phyloP scores from a whole-genome alignment of 1,140 invertebrate genomes.

The Leptopilina boulardi region DNA sequence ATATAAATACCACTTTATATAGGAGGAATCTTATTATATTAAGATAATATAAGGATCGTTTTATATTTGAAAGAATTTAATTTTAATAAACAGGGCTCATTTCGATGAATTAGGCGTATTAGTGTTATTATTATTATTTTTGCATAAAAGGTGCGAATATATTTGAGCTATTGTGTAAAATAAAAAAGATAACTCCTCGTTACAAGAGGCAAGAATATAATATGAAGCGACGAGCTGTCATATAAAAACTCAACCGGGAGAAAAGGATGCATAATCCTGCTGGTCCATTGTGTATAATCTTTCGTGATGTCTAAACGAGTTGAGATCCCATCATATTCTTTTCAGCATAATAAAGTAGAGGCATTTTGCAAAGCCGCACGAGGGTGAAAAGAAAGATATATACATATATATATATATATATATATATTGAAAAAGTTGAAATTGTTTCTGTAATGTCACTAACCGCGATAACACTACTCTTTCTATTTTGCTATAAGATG shows the following conservation, averaged over 20 bases:
- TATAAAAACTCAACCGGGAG: not conserved
- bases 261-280: conserved; percentile 17
- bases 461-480: not conserved
- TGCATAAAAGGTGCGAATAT: not conserved
- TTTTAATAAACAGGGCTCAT: no score
- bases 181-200: not conserved
- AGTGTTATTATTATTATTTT: no score
- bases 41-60: no score
- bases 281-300: conserved; percentile 13
- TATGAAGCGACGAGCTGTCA: not conserved
- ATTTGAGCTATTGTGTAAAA: not conserved
- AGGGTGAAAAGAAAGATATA: not conserved
- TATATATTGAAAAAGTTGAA: conserved; percentile 32
- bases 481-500: not conserved
- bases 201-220: not conserved
- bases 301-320: conserved; percentile 15
- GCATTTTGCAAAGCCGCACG: not conserved
- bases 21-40: no score
- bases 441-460: conserved; percentile 10
- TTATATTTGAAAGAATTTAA: no score
- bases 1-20: no score
- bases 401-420: no score
- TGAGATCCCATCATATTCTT: not conserved
- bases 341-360: conserved; percentile 21
- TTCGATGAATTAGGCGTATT: no score